These are phyloP conservation scores for Lycia hirtaria DNA, from an alignment of 2,888 invertebrate species.

Conservation along the genomic window DNA sequence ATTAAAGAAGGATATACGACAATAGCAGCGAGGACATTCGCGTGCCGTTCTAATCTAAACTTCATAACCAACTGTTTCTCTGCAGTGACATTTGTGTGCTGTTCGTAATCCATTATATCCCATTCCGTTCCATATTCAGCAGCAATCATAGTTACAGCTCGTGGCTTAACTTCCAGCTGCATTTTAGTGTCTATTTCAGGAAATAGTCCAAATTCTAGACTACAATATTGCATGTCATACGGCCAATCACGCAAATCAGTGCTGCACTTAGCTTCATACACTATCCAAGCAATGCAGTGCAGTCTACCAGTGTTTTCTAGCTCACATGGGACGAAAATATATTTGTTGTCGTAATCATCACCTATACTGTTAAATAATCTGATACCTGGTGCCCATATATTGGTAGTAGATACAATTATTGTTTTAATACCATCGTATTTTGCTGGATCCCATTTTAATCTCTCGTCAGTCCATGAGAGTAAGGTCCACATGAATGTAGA, in stretches of 20 bases:
- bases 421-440: conserved; percentile 46
- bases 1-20: conserved; percentile 41
- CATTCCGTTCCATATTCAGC: conserved; percentile 45
- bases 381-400: conserved; percentile 51
- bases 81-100: conserved; percentile 7
- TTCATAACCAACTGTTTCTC: conserved; percentile 28
- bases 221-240: conserved; percentile 46
- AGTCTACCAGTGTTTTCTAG: conserved; percentile 32
- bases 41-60: conserved; percentile 40
- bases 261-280: conserved; percentile 30
- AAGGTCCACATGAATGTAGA: conserved; percentile 39
- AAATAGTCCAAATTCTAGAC: conserved; percentile 38
- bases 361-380: conserved; percentile 43
- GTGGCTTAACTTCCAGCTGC: conserved; percentile 25
- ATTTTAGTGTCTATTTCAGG: conserved; percentile 7
- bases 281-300: conserved; percentile 7
- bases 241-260: conserved; percentile 47
- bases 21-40: conserved; percentile 32
- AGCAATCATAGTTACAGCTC: conserved; percentile 26
- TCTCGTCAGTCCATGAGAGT: conserved; percentile 48
- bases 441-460: conserved; percentile 53
- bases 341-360: conserved; percentile 5
- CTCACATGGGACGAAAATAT: conserved; percentile 27
- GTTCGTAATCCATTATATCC: conserved; percentile 40
- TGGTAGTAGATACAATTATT: conserved; percentile 10